A percentile compares a stretch with the other conserved stretches of the same genome.
Evolutionary conservation across 1,140 invertebrate species (phyloP).

Genomic region (Vollenhovia emeryi): DNA sequence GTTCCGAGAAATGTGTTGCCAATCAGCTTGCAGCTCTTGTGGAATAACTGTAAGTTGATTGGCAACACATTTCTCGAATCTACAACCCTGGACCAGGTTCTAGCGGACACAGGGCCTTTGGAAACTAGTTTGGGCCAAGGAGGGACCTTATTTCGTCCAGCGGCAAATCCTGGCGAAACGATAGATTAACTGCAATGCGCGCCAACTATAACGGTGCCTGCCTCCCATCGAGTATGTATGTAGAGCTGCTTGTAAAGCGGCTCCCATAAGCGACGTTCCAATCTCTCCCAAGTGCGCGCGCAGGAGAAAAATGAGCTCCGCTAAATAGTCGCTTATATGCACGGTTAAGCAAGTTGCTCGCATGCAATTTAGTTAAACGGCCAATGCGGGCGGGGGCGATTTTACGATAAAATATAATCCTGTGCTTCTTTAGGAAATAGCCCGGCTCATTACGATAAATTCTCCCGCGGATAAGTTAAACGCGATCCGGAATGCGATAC

Average conservation of each 20-base stretch:
- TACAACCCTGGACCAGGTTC: too few species aligned
- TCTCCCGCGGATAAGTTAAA: neutral
- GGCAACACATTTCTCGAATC: too few species aligned
- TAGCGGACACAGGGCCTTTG: too few species aligned
- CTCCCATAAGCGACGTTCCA: neutral
- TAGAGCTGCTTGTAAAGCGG: neutral
- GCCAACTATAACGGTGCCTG: neutral
- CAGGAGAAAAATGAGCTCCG: neutral
- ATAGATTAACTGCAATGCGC: neutral
- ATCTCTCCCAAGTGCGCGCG: neutral
- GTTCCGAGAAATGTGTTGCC: too few species aligned
- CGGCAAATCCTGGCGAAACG: neutral
- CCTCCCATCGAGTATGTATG: neutral
- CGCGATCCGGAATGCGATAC: neutral
- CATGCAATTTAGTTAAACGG: neutral
- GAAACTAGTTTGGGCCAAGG: neutral
- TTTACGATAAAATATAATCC: constrained; percentile 28
- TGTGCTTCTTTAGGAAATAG: neutral
- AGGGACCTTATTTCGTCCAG: neutral
- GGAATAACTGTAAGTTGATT: too few species aligned
- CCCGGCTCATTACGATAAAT: constrained; percentile 4
- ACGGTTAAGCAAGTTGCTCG: constrained; percentile 2
- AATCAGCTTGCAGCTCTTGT: too few species aligned
- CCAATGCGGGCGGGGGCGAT: neutral
- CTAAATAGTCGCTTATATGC: constrained; percentile 25